These are phyloP conservation scores for Ypsolopha sequella DNA, from an alignment of 2,888 invertebrate genomes.

Conservation along the genomic window DNA sequence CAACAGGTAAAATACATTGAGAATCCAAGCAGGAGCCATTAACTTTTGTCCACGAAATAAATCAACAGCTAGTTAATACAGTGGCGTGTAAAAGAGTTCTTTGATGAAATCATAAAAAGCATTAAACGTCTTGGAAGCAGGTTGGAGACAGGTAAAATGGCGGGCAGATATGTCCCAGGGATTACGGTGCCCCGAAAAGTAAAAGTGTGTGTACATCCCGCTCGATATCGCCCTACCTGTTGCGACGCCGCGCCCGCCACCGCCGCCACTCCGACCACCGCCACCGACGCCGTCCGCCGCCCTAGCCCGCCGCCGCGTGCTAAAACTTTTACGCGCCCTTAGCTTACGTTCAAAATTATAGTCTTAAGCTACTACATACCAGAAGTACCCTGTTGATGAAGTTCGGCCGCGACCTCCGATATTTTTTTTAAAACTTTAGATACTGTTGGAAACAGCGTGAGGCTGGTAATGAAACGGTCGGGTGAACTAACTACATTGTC, in stretches of 20 bases:
- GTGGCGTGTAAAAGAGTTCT: background rate
- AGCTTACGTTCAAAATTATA: slow-evolving; percentile 6
- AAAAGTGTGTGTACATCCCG: slow-evolving; percentile 29
- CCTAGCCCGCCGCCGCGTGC: slow-evolving; percentile 18
- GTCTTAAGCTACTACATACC: slow-evolving; percentile 31
- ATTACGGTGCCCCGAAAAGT: slow-evolving; percentile 39
- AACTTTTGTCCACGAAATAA: background rate
- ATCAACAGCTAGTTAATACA: background rate
- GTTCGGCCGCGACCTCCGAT: slow-evolving; percentile 27
- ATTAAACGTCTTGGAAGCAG: background rate
- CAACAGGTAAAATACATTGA: too few species aligned
- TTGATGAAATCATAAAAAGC: background rate
- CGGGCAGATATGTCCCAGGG: slow-evolving; percentile 30
- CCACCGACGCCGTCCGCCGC: slow-evolving; percentile 10
- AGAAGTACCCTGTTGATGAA: slow-evolving; percentile 26
- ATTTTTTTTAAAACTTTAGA: slow-evolving; percentile 40
- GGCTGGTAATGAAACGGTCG: slow-evolving; percentile 26
- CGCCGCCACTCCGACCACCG: background rate
- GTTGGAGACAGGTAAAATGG: slow-evolving; percentile 34
- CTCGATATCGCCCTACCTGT: slow-evolving; percentile 55
- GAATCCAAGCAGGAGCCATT: background rate
- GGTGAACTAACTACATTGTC: slow-evolving; percentile 27
- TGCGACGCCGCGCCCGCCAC: slow-evolving; percentile 35
- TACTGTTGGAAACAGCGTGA: slow-evolving; percentile 46
- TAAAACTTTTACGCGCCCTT: slow-evolving; percentile 48